phyloP scores from a whole-genome alignment of 2,797 vertebrate species.

The Gastrophryne carolinensis region DNA sequence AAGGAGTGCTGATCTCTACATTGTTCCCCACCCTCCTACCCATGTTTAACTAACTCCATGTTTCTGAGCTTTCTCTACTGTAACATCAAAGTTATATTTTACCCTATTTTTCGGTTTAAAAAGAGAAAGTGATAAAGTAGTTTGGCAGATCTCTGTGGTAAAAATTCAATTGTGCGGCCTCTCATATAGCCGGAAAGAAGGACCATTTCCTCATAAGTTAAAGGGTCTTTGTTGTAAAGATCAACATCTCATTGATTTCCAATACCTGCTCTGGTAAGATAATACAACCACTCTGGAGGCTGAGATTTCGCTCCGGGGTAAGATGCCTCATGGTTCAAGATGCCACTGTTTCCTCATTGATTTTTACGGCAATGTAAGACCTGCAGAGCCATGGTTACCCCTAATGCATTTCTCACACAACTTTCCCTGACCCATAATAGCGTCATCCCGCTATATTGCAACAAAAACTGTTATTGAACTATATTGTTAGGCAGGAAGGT shows the following conservation, averaged over 20 bases:
- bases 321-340: neutral
- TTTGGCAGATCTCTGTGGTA: neutral
- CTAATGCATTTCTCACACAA: neutral
- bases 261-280: neutral
- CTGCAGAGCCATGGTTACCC: neutral
- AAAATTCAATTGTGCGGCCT: neutral
- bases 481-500: no score
- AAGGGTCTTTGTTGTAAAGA: neutral
- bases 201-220: neutral
- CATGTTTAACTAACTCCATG: no score
- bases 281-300: neutral
- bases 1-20: no score
- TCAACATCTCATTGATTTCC: conserved; percentile 38
- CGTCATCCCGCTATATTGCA: neutral
- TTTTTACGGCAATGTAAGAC: conserved; percentile 19
- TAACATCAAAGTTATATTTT: no score
- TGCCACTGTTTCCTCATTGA: conserved; percentile 28
- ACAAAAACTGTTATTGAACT: no score
- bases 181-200: neutral
- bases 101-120: no score
- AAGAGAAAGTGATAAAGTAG: neutral
- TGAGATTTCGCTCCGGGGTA: neutral
- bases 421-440: neutral
- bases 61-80: no score
- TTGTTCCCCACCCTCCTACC: no score